Base-by-base conservation (phyloP, 2,888 invertebrate species). In the Lepidochrysops patricia region DNA sequence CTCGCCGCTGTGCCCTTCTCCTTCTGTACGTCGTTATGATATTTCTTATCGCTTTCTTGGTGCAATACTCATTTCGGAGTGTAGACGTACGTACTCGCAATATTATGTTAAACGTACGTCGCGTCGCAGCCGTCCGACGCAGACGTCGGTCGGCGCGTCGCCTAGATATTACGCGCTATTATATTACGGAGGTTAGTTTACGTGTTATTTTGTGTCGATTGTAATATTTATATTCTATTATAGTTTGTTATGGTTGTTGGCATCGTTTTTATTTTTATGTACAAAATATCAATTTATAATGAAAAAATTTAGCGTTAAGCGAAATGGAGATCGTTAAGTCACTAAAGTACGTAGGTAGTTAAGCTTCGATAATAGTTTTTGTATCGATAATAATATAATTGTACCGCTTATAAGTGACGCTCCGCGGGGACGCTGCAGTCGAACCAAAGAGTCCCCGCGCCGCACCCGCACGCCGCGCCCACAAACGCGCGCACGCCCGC, bases 231-330 rank as follows among this genome's bases (percentile, higher is more conserved):
- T 82, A 84, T 80, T 84, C 80, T 75, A 79, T 78, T 74, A 84
- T 82, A 86, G 82, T 87, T 82, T 85, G 84, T 86, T 73, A 78
- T 77, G 80, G 84, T 84, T 82, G 88, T 87, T 85, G 84, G 81
- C 77, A 82, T 76, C 79, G 79, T 84, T 85, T 85, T 84, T 84
- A 83, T 87, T 83, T 72, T 77, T 75, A 74, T 88, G 89, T 89
- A 88, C 89, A 88, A 88, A 43, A 88, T 85, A 86, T 84, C 82
- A 80, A 52, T 59, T 59, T 59, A 52, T 59, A 59, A 82, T 84
- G 84, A 80, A 83, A 80, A 76, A 81, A 71, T 76, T 70, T 86
- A 86, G 81, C 73, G 76, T 64, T 85, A 84, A 79, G 79, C 70
- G 69, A 71, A 69, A 62, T 62, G 52, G 52, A 68, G 61, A 54